These are phyloP conservation scores for Lynx canadensis DNA, from an alignment of 2,113 vertebrate species.

Conservation along the genomic window DNA sequence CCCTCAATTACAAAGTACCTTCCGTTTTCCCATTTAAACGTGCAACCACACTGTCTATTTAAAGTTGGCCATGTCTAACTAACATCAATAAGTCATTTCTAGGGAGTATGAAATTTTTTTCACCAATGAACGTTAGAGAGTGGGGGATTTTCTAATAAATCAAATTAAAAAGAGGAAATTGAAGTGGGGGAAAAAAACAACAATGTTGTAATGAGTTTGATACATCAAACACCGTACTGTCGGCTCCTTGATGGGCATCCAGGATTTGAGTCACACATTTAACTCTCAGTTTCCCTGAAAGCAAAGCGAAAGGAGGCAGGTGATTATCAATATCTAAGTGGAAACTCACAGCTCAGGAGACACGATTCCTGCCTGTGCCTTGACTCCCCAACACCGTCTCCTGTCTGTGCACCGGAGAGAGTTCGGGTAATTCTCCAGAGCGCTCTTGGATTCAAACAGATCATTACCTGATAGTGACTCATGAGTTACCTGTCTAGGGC, in stretches of 20 bases:
- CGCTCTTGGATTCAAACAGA: background rate
- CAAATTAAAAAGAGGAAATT: background rate
- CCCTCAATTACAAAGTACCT: background rate
- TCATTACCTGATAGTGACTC: background rate
- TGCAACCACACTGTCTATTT: background rate
- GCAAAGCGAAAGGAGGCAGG: background rate
- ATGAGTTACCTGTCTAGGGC: no score
- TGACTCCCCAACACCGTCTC: no score
- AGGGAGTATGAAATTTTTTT: background rate
- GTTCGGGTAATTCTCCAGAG: accelerated
- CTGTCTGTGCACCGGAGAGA: background rate
- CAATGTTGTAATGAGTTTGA: background rate
- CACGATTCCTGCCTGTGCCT: background rate
- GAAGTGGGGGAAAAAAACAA: background rate
- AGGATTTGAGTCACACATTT: no score
- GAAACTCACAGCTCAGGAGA: background rate
- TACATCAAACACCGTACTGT: background rate
- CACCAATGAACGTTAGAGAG: background rate
- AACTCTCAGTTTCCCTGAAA: background rate
- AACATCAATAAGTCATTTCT: background rate
- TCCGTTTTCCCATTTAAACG: background rate
- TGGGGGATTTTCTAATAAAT: background rate
- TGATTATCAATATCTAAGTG: background rate
- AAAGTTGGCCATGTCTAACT: background rate
- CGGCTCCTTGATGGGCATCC: accelerated